phyloP scores from a whole-genome alignment of 1,140 invertebrate species.

The Teleopsis dalmanni region DNA sequence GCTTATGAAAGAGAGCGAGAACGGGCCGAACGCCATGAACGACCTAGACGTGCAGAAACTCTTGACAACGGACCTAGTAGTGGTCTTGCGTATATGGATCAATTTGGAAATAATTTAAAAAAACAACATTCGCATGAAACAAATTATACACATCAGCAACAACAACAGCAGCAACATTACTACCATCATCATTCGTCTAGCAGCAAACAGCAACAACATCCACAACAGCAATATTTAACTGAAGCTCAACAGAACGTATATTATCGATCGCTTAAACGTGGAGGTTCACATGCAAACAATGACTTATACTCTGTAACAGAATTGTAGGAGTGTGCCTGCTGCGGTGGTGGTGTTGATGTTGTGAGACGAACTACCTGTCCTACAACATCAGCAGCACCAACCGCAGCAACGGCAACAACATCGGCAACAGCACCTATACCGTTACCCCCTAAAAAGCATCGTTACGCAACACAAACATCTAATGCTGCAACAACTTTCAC shows the following conservation, averaged over 20 bases:
- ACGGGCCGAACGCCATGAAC: conserved; percentile 11
- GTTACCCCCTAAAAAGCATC: conserved; percentile 39
- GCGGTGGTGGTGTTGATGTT: conserved; percentile 44
- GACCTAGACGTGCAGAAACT: conserved; percentile 30
- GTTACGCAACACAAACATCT: conserved; percentile 15
- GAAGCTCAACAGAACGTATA: conserved; percentile 30
- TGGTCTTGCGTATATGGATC: conserved; percentile 25
- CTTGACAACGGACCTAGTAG: conserved; percentile 28
- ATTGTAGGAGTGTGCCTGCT: conserved; percentile 45
- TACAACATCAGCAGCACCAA: conserved; percentile 11
- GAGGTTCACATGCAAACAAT: conserved; percentile 24
- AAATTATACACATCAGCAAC: conserved; percentile 31
- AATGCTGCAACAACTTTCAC: conserved; percentile 1
- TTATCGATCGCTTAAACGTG: conserved; percentile 38
- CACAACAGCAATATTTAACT: conserved; percentile 20
- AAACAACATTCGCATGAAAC: conserved; percentile 40
- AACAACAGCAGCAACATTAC: conserved; percentile 22
- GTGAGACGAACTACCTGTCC: conserved; percentile 24
- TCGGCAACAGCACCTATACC: conserved; percentile 27
- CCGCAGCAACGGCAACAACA: conserved; percentile 14
- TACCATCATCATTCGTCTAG: conserved; percentile 3
- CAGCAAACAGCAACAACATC: conserved; percentile 20
- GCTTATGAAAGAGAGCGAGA: conserved; percentile 19
- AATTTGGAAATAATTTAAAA: conserved; percentile 24
- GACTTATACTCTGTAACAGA: conserved; percentile 41